These are phyloP conservation scores for Oxytorus armatus DNA, from an alignment of 2,888 invertebrate genomes.

Conservation along the genomic window DNA sequence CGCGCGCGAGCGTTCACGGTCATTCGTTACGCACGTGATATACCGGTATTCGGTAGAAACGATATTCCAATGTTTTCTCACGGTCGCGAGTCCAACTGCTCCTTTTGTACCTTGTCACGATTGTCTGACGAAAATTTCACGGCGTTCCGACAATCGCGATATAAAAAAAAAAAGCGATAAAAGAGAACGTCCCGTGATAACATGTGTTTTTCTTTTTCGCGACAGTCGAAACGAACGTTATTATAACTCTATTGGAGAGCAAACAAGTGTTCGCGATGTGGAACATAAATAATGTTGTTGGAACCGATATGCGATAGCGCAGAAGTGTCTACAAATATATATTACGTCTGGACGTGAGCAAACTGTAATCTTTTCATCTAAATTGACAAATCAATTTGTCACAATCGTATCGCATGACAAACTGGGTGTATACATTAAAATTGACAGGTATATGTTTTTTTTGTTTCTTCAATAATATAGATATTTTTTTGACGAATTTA, in stretches of 20 bases:
- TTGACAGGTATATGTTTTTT: no score
- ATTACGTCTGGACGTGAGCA: conserved; percentile 44
- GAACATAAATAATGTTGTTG: conserved; percentile 61
- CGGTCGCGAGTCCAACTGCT: neutral
- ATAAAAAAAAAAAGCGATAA: conserved; percentile 8
- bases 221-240: conserved; percentile 46
- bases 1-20: conserved; percentile 11
- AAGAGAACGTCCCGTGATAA: conserved; percentile 18
- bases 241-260: conserved; percentile 55
- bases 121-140: no score
- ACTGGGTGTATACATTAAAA: no score
- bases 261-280: conserved; percentile 56
- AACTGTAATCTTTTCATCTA: conserved; percentile 25
- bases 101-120: no score
- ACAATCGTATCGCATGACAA: neutral
- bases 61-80: neutral
- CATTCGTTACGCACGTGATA: conserved; percentile 29
- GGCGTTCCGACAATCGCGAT: neutral
- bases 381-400: conserved; percentile 10
- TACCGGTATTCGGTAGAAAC: conserved; percentile 26
- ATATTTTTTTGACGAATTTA: conserved; percentile 11
- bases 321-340: conserved; percentile 30
- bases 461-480: neutral
- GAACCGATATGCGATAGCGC: conserved; percentile 56
- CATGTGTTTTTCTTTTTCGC: conserved; percentile 42